A percentile compares a stretch with the other conserved stretches of the same genome.
Evolutionary conservation across 2,797 vertebrate genomes (phyloP).

Genomic region (Notolabrus celidotus): DNA sequence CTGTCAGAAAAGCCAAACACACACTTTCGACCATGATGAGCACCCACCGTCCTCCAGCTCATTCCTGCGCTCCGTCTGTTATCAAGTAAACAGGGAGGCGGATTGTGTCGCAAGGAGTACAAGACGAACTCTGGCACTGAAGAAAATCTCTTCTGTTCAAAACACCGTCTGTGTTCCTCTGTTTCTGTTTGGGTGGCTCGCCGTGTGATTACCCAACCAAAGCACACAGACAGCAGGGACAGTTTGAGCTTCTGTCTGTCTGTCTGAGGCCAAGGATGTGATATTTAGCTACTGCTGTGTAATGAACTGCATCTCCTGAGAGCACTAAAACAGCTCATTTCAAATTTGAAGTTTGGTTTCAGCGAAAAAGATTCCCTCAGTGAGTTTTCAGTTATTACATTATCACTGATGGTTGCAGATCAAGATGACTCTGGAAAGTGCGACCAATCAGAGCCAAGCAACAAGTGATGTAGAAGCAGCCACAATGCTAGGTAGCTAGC

Average conservation of each 20-base stretch:
- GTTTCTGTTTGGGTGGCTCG: constrained; percentile 72
- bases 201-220: constrained; percentile 59
- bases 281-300: constrained; percentile 9
- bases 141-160: constrained; percentile 60
- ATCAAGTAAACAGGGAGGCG: constrained; percentile 66
- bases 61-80: constrained; percentile 55
- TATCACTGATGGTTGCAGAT: background rate
- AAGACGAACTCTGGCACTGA: constrained; percentile 70
- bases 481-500: background rate
- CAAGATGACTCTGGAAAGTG: background rate
- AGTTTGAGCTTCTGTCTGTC: constrained; percentile 33
- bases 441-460: background rate
- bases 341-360: no score
- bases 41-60: background rate
- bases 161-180: constrained; percentile 62
- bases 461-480: background rate
- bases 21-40: constrained; percentile 22
- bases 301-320: constrained; percentile 1
- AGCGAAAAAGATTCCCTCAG: no score
- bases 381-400: no score
- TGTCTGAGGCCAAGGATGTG: constrained; percentile 61
- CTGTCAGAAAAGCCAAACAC: constrained; percentile 23
- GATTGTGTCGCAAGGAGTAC: constrained; percentile 67
- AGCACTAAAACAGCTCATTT: no score
- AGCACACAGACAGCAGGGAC: constrained; percentile 51